A percentile compares a stretch with the other conserved stretches of the same genome.
Evolutionary conservation across 2,888 invertebrate species (phyloP).

Genomic region (Diplolepis rosae): DNA sequence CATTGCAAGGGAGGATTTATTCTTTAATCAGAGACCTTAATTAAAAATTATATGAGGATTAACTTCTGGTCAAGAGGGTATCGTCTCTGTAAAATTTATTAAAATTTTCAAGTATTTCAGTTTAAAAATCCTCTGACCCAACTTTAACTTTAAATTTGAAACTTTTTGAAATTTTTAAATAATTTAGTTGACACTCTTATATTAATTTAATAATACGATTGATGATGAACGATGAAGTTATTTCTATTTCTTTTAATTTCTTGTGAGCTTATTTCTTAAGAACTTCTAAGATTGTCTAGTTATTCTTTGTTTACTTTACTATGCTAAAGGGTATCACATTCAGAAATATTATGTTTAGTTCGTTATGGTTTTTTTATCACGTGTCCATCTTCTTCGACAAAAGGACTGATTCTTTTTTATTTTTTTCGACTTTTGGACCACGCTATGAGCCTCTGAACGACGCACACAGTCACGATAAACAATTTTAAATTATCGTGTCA

Average conservation of each 20-base stretch:
- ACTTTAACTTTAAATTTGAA: background rate
- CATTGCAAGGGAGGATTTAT: background rate
- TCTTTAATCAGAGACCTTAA: constrained; percentile 6
- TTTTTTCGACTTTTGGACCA: constrained; percentile 43
- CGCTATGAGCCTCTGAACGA: constrained; percentile 49
- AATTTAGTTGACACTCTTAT: background rate
- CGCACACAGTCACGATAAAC: constrained; percentile 49
- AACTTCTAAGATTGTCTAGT: constrained; percentile 30
- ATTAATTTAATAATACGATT: background rate
- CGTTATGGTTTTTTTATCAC: constrained; percentile 30
- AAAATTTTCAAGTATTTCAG: background rate
- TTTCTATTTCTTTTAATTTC: background rate
- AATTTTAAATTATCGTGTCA: constrained; percentile 41
- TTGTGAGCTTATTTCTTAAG: constrained; percentile 23
- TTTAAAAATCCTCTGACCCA: background rate
- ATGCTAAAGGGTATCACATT: constrained; percentile 25
- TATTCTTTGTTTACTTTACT: constrained; percentile 20
- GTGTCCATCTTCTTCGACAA: constrained; percentile 9
- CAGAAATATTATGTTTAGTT: constrained; percentile 29
- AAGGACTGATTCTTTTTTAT: constrained; percentile 27
- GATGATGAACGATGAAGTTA: background rate
- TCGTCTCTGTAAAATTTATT: background rate
- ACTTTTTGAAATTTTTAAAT: background rate
- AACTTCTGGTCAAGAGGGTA: constrained; percentile 1
- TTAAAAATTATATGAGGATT: constrained; percentile 9